Base-by-base conservation (phyloP, 1,140 invertebrate species). In the Dreissena polymorpha region DNA sequence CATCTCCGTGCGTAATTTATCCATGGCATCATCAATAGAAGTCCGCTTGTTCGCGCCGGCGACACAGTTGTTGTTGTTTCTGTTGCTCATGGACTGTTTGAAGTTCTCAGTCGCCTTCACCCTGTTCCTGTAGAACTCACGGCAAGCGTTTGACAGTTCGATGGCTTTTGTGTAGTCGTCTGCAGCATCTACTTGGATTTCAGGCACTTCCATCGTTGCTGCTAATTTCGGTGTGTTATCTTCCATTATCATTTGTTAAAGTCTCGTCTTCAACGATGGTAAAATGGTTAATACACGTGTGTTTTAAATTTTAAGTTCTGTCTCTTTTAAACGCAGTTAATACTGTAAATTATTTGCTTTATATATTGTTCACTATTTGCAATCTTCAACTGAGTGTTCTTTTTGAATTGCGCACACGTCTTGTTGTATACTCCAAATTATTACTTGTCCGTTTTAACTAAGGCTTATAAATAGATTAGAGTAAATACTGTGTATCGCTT, bases 121-220 rank as follows among this genome's bases (percentile, higher is more conserved):
- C 7, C 89, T 72, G n/a, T 87, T 86, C n/a, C 85, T 82, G 83
- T 90, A 90, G 74, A 90, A 89, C 39, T 89, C 77, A 21, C 89
- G 75, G 65, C 89, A 90, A 3, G 86, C 86, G 79, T 90, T 90
- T 14, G 88, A 90, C 64, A 90, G 86, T 78, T 90, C 89, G 25
- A 90, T 90, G n/a, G 87, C 83, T 14, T 86, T 87, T 10, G 86
- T 90, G 75, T 90, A 90, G 67, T 88, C 88, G 69, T 90, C 89
- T 29, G 75, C 70, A 14, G 51, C 25, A 7, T 83, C 80, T 13
- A 63, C 23, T 3, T 71, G 78, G 64, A 80, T 65, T 21, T 80
- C 78, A 3, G 76, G 76, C 50, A 78, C 76, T 50, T 68, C 76
- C 13, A 16, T 60, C 3, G 57, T 23, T 60, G 2, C 57, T 60